Evolutionary conservation across 2,888 invertebrate species (phyloP), one percentile per base, ranked within the genome.

Genomic region (Eupithecia vulgata): DNA sequence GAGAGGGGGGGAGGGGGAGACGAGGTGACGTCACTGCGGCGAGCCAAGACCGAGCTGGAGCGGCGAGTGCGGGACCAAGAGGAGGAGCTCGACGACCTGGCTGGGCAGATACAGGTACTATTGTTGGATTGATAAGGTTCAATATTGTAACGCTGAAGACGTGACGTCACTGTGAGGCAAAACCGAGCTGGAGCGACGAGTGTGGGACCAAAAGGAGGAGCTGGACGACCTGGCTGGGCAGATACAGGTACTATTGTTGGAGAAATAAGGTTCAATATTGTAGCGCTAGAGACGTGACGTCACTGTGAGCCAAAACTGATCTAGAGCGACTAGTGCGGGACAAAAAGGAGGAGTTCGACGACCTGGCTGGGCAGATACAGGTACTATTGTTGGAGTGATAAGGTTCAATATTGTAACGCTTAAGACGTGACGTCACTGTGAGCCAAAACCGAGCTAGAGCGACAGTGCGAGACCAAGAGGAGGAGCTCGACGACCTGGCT

Each of bases 291-390:
- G n/a, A 4, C 17, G 52, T 52, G 52, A 52, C 30, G 30, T 30
- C 30, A n/a, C n/a, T n/a, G n/a, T n/a, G 98, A 82, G 96, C 96
- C 30, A 98, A 98, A 87, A 96, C 98, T 79, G 99, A 99, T 80
- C 95, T 98, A 76, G 99, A 99, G 89, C 95, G 97, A 62, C 96
- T 98, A 78, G 94, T 96, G 42, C 96, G 98, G 77, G 97, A 98
- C 86, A 97, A 97, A 91, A 99, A 99, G 87, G 99, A 99, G 88
- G 99, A 99, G 89, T 94, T 99, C 68, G 99, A 99, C 86, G 99
- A 99, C 87, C 95, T 99, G 48, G 68, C 61, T 4, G 68, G 71
- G 25, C 67, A 70, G 70, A 71, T 70, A 73, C 67, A 73, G 73
- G 73, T 70, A 48, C 45, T 68, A 17, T n/a, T 65, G 34, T 61